Percentiles rank a stretch among this genome's conserved stretches.
These are phyloP conservation scores for Hypomecis atomaria DNA, from an alignment of 2,888 invertebrate species.

Conservation along the genomic window DNA sequence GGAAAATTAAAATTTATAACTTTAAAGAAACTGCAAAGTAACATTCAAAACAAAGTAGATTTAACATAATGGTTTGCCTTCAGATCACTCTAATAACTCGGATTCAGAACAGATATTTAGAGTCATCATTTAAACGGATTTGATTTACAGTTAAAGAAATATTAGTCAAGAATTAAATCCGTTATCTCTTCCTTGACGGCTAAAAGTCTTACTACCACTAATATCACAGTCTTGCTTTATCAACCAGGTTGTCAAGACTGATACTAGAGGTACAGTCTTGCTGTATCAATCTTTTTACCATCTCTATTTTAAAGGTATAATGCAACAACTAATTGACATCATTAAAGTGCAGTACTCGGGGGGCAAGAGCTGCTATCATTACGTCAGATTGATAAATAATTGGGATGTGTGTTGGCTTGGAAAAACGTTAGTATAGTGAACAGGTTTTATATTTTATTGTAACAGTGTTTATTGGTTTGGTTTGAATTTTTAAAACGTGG, in stretches of 20 bases:
- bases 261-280: neutral
- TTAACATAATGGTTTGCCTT: no score
- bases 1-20: no score
- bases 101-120: no score
- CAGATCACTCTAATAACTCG: no score
- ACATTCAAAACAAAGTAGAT: no score
- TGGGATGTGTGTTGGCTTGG: conserved; percentile 51
- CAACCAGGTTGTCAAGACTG: neutral
- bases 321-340: conserved; percentile 62
- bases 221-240: neutral
- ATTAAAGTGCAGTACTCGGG: conserved; percentile 53
- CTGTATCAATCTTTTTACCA: neutral
- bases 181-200: no score
- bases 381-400: conserved; percentile 78
- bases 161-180: no score
- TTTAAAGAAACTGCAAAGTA: no score
- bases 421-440: conserved; percentile 8
- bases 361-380: conserved; percentile 59
- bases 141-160: no score
- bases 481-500: neutral
- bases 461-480: neutral
- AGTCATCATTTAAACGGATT: no score
- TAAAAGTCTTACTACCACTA: no score
- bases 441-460: neutral
- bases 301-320: conserved; percentile 40